phyloP scores from a whole-genome alignment of 2,113 vertebrate species.

The Dasypus novemcinctus region DNA sequence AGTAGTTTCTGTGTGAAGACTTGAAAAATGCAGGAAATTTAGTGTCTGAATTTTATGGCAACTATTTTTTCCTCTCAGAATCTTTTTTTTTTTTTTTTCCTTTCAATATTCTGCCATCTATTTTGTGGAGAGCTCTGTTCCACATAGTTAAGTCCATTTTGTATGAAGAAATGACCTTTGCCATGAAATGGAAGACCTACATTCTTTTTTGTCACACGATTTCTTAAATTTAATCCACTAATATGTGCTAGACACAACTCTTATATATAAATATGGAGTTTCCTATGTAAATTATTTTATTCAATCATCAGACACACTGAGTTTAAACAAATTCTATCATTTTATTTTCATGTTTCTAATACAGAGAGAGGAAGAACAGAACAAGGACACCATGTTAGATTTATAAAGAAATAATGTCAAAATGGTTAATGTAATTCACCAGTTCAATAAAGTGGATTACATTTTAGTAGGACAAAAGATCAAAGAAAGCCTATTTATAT shows the following conservation, averaged over 20 bases:
- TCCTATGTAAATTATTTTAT: background rate
- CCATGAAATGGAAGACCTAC: background rate
- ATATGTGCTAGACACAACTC: background rate
- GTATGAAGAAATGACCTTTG: background rate
- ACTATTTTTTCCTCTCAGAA: background rate
- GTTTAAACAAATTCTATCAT: slow-evolving; percentile 54
- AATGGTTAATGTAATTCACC: slow-evolving; percentile 84
- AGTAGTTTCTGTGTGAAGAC: background rate
- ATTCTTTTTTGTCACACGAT: background rate
- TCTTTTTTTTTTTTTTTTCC: too few relatives aligned
- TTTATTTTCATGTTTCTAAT: slow-evolving; percentile 62
- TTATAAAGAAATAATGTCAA: slow-evolving; percentile 85
- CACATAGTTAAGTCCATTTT: background rate
- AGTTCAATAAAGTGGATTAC: slow-evolving; percentile 84
- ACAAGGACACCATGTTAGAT: slow-evolving; percentile 81
- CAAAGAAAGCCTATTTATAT: slow-evolving; percentile 83
- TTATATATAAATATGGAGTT: background rate
- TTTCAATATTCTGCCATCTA: background rate
- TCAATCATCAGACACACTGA: slow-evolving; percentile 27
- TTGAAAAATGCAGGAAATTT: background rate
- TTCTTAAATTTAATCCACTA: background rate
- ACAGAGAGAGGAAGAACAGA: slow-evolving; percentile 71
- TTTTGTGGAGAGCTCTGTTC: background rate
- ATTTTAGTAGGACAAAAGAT: slow-evolving; percentile 85
- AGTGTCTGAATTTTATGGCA: background rate